phyloP scores from a whole-genome alignment of 2,113 vertebrate genomes.

The Pangasianodon gigas region DNA sequence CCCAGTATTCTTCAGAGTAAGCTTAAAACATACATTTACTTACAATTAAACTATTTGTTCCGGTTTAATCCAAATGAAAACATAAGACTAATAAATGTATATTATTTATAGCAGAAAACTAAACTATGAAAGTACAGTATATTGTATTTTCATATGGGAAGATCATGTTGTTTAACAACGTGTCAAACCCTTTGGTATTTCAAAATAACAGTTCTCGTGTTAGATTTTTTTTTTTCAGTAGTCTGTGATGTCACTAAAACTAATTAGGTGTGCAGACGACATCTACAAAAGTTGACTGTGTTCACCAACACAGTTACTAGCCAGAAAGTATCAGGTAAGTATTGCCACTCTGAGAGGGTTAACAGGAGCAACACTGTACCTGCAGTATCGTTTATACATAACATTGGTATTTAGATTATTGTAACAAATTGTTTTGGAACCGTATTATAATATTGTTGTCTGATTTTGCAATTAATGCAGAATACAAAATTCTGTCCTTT shows the following conservation, averaged over 20 bases:
- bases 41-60: no score
- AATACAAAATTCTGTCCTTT: neutral
- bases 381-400: neutral
- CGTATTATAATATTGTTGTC: neutral
- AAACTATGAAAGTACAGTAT: neutral
- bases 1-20: no score
- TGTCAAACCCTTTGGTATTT: neutral
- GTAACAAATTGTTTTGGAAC: neutral
- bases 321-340: neutral
- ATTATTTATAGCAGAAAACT: neutral
- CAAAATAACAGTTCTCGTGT: neutral
- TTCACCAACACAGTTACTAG: no score
- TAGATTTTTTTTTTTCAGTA: neutral
- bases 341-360: neutral
- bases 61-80: neutral
- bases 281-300: neutral
- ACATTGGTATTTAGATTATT: neutral
- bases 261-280: neutral
- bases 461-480: neutral
- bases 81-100: neutral
- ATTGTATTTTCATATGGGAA: neutral
- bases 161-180: neutral
- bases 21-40: no score
- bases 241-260: slow-evolving; percentile 1
- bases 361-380: neutral